Conservation (phyloP, 2,888 invertebrate species). For the Cheilosia soror region DNA sequence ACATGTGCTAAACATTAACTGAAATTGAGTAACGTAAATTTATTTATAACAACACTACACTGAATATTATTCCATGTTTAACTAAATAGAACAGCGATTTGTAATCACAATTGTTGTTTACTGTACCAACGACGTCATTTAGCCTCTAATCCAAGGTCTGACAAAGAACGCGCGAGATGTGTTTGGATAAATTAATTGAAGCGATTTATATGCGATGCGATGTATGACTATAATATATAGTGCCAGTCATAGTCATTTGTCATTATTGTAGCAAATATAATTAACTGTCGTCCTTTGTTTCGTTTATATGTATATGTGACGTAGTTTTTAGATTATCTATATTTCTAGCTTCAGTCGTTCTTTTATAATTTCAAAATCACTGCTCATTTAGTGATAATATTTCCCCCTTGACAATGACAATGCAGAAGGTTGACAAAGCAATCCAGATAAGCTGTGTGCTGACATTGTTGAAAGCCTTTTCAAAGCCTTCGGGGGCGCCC, state of each 20-base stretch:
- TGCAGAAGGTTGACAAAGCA: not conserved
- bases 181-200: slow-evolving; percentile 62
- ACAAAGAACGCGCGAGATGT: slow-evolving; percentile 36
- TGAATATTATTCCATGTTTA: slow-evolving; percentile 15
- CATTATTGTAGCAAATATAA: slow-evolving; percentile 10
- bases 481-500: slow-evolving; percentile 26
- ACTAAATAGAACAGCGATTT: slow-evolving; percentile 43
- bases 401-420: not conserved
- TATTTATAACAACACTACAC: slow-evolving; percentile 15
- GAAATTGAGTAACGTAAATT: slow-evolving; percentile 9
- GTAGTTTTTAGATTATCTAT: not conserved
- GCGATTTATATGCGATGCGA: slow-evolving; percentile 56
- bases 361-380: not conserved
- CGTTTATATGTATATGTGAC: not conserved
- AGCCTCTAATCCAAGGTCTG: slow-evolving; percentile 46
- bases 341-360: not conserved
- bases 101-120: slow-evolving; percentile 47
- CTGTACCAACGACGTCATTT: slow-evolving; percentile 55
- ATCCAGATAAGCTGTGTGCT: slow-evolving; percentile 40
- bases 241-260: slow-evolving; percentile 43
- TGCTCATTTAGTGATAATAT: not conserved
- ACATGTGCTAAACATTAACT: slow-evolving; percentile 24
- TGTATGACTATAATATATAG: slow-evolving; percentile 20
- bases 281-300: slow-evolving; percentile 28
- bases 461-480: slow-evolving; percentile 35